Base-by-base conservation (phyloP, 2,113 vertebrate species). In the Dicentrarchus labrax region DNA sequence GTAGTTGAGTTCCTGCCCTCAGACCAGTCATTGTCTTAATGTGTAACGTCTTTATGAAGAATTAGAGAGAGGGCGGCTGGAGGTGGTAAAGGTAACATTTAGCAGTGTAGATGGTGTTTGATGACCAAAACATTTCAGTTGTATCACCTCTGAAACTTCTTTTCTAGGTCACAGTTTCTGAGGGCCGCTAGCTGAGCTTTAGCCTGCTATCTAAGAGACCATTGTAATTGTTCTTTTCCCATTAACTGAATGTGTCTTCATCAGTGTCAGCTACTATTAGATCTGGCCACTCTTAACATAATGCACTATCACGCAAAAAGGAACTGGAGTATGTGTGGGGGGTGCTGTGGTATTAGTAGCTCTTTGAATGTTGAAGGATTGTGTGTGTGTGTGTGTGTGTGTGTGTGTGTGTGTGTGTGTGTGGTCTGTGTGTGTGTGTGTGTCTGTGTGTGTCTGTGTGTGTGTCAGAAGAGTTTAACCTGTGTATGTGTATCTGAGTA, bases 171-270 rank as follows among this genome's bases (percentile, higher is more conserved):
- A 0, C 19, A 51, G 69, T 48, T 45, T 64, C 43, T 43, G 19
- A 71, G 48, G 61, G 64, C 50, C 11, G 62, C 51, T 8, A 22
- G 61, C 59, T 60, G 53, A 77, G 54, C 41, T 82, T 50, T 5
- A 54, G 24, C 22, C 75, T 78, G 70, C 73, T 61, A 36, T 74
- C 81, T 76, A 62, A 82, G 66, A 47, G 45, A 38, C 60, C n/a
- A 2, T 0, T 24, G 50, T 83, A 65, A 84, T 87, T 76, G 68
- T 72, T 70, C 72, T 66, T 67, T 64, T 82, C 53, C 80, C 69
- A 82, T 92, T 85, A 81, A 78, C 72, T 2, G 66, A 82, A 66
- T 85, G 72, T 15, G 71, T 89, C 78, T 84, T 90, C 79, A 86
- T 92, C 70, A 88, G 60, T 78, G 89, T 86, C 89, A 48, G 79